Base-by-base conservation (phyloP, 1,140 invertebrate species). In the Stegodyphus mimosarum region DNA sequence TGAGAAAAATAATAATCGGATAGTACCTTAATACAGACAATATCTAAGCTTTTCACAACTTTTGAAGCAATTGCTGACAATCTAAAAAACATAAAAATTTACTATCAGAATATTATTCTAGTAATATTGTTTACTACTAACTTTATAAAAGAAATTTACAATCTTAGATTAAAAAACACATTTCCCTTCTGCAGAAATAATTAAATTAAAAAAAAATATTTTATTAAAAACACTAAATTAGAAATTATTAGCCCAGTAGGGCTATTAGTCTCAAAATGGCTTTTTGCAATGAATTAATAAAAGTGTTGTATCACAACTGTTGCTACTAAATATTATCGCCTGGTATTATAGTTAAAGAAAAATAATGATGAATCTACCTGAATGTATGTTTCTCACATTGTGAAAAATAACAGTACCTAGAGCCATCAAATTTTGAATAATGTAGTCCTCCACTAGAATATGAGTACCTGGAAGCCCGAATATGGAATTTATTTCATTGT, bases 1-100 rank as follows among this genome's bases (percentile, higher is more conserved):
- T 15, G 50, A 51, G 18, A 48, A 60, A 55, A 55, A 50, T 33
- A 49, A 76, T 18, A 6, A 66, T 63, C 11, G 52, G 66, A 69
- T 51, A 72, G 48, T 84, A 84, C 81, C 18, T 75, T 76, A 6
- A 75, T 67, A 50, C 81, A 84, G 48, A 84, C 64, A 6, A 84
- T 55, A 70, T 84, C 72, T 7, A 84, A 11, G 10, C 17, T 15
- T 2, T 76, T 18, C 48, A 84, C 73, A 76, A 84, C 52, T 69
- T 50, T 75, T 9, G 7, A 1, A 55, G 6, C 5, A 18, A 2
- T 13, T 66, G 63, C 1, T n/a, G 63, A 75, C 15, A 75, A 33
- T 64, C 4, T 69, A 69, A 76, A 48, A 75, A 60, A 53, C 9
- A 15, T 76, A 63, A 17, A n/a, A 76, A 11, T 64, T 63, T 7